Base-by-base conservation (phyloP, 2,888 invertebrate species). In the Gandaritis pyraliata region DNA sequence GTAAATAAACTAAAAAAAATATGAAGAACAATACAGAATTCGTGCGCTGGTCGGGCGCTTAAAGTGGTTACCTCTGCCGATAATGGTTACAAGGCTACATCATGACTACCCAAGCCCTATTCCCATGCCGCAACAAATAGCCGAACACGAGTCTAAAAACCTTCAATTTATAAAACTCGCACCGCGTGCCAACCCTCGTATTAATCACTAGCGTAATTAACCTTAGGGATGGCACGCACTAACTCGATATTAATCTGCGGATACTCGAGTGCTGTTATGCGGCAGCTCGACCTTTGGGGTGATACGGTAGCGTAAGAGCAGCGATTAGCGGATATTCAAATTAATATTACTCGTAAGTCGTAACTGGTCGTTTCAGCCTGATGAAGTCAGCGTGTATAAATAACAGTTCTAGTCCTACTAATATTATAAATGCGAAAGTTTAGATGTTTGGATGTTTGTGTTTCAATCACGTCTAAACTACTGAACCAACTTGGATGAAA, bases 181-280 rank as follows among this genome's bases (percentile, higher is more conserved):
- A 38, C 48, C 11, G 30, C 29, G 15, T 33, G 33, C 49, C 59
- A 54, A 48, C 49, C 61, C 61, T 39, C 45, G 61, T 58, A 58
- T 62, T 62, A 62, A 62, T 62, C 61, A 62, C 57, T 46, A 39
- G 12, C 41, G 53, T 62, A 53, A 62, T 62, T 62, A 62, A 62
- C 61, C 61, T 52, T 58, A 36, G 48, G 52, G 61, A 59, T 56
- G 51, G 56, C 55, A 55, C 55, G 61, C 29, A 58, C 48, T 53
- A 57, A 57, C 61, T 62, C 53, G 53, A 38, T 53, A 49, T n/a
- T 49, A 49, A 62, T 36, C 61, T 53, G 58, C 43, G 16, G 48
- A 29, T 12, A 36, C 61, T 50, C 43, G 53, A 53, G 57, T 45
- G 39, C 52, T 39, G 33, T 30, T 43, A 29, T 38, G 58, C 38